Percentiles rank a stretch among this genome's conserved stretches.
Evolutionary conservation across 2,888 invertebrate genomes (phyloP).

Genomic region (Zaprionus bogoriensis): DNA sequence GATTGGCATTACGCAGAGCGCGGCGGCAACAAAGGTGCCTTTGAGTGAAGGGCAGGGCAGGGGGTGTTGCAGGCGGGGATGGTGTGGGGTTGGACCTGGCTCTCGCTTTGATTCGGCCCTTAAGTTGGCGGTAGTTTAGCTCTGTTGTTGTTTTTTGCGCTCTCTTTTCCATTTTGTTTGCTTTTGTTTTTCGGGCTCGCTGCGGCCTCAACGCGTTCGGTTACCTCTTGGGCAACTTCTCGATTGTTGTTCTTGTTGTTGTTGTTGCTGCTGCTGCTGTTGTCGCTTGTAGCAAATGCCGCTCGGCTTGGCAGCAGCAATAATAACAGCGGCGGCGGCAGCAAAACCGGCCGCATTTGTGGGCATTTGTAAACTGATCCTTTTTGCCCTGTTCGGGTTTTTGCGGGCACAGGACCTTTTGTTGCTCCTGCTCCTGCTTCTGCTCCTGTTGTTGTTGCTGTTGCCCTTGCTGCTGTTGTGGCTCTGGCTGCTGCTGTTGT

Average conservation of each 20-base stretch:
- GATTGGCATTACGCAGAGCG: conserved; percentile 43
- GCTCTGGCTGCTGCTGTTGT: conserved; percentile 20
- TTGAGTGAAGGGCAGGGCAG: conserved; percentile 11
- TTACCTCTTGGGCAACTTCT: conserved; percentile 42
- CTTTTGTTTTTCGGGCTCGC: conserved; percentile 23
- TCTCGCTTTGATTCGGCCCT: too few relatives aligned
- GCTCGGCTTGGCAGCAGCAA: conserved; percentile 40
- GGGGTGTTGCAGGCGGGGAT: background rate
- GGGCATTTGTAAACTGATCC: conserved; percentile 77
- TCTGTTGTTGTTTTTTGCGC: conserved; percentile 10
- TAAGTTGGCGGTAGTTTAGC: background rate
- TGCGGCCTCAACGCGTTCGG: conserved; percentile 45
- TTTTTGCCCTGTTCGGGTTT: conserved; percentile 52
- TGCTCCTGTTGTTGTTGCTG: background rate
- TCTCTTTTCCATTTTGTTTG: conserved; percentile 24
- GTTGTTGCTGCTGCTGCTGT: conserved; percentile 44
- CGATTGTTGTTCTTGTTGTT: conserved; percentile 16
- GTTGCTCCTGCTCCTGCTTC: background rate
- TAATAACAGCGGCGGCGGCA: conserved; percentile 23
- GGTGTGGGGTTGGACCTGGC: conserved; percentile 2
- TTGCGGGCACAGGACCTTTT: conserved; percentile 59
- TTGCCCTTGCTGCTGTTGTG: background rate
- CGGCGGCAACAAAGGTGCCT: conserved; percentile 15
- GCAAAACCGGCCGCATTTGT: conserved; percentile 71
- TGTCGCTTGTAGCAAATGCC: conserved; percentile 75